Percentiles rank a stretch among this genome's conserved stretches.
These are phyloP conservation scores for Baronia brevicornis DNA, from an alignment of 2,888 invertebrate species.

Conservation along the genomic window DNA sequence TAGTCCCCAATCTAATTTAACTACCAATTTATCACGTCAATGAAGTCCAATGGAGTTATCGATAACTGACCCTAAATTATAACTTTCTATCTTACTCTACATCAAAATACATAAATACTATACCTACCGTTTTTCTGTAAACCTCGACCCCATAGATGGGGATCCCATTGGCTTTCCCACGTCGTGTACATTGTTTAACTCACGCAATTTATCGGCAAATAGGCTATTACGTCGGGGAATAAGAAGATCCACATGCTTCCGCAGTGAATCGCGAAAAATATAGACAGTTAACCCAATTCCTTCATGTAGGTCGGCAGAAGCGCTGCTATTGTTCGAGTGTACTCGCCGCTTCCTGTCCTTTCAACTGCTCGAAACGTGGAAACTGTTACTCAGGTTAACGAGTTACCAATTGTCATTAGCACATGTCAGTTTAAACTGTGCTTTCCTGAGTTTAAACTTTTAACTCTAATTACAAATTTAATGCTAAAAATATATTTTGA, in stretches of 20 bases:
- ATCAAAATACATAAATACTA: no score
- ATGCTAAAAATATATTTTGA: no score
- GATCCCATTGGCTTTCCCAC: conserved; percentile 12
- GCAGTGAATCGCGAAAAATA: conserved; percentile 35
- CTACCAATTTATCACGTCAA: no score
- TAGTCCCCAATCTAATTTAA: no score
- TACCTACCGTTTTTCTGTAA: no score
- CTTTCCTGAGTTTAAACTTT: conserved; percentile 12
- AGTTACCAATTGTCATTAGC: conserved; percentile 19
- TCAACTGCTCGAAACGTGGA: conserved; percentile 23
- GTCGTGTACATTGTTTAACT: conserved; percentile 37
- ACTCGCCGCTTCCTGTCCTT: conserved; percentile 20
- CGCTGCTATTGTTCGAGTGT: conserved; percentile 21
- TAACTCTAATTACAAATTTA: conserved; percentile 15
- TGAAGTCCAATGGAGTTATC: no score
- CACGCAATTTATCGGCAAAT: conserved; percentile 52
- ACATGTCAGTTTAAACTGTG: conserved; percentile 11
- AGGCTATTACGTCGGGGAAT: conserved; percentile 39
- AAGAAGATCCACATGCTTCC: conserved; percentile 30
- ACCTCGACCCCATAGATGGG: conserved; percentile 20
- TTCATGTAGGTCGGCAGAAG: conserved; percentile 23
- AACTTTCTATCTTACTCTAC: no score
- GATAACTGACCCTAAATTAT: no score
- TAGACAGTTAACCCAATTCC: conserved; percentile 50
- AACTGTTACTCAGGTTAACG: conserved; percentile 22